A percentile compares a stretch with the other conserved stretches of the same genome.
phyloP scores from a whole-genome alignment of 2,113 vertebrate genomes.

The Otolemur garnettii region DNA sequence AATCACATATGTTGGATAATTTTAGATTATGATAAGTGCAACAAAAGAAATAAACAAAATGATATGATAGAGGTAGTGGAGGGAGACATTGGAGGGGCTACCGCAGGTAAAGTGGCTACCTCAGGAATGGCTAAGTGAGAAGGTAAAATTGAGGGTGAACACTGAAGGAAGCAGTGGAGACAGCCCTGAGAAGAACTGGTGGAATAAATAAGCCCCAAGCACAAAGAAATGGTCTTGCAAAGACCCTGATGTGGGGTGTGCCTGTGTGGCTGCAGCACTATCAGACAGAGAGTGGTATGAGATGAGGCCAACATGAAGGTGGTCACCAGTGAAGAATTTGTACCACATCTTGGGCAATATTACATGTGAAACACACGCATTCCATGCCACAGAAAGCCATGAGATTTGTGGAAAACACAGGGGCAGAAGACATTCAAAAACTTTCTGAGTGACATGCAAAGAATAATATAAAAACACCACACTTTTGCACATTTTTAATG shows the following conservation, averaged over 20 bases:
- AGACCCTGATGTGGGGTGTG: too few relatives aligned
- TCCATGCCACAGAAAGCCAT: not conserved
- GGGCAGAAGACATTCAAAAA: not conserved
- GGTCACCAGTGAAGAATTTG: not conserved
- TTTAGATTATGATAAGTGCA: not conserved
- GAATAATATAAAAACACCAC: not conserved
- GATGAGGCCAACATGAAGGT: not conserved
- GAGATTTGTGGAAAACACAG: not conserved
- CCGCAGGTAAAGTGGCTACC: too few relatives aligned
- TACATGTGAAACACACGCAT: too few relatives aligned
- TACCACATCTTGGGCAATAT: not conserved
- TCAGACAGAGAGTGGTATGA: too few relatives aligned
- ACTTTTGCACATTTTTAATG: not conserved
- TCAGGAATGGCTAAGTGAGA: not conserved
- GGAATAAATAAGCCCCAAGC: not conserved
- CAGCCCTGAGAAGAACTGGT: not conserved
- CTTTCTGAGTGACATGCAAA: not conserved
- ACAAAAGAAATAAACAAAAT: not conserved
- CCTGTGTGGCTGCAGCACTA: not conserved
- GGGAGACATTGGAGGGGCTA: not conserved
- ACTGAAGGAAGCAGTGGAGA: not conserved
- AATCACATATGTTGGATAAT: not conserved
- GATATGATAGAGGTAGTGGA: too few relatives aligned
- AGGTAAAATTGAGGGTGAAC: not conserved
- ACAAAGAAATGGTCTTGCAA: not conserved